phyloP scores from a whole-genome alignment of 1,140 invertebrate genomes.

The Drosophila virilis region DNA sequence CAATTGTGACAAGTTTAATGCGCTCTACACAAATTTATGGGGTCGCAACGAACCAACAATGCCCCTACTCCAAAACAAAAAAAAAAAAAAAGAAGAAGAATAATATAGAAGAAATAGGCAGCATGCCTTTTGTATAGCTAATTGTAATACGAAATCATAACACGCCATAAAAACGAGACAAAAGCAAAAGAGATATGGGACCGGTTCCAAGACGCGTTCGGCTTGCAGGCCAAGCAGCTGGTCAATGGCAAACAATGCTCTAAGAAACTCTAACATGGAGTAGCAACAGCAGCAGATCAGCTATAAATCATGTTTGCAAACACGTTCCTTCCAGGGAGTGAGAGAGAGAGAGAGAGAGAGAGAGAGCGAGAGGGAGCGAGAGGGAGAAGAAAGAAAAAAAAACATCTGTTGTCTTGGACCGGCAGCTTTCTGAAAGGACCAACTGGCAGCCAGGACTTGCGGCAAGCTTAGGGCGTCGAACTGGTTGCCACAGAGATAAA shows the following conservation, averaged over 20 bases:
- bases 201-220: constrained; percentile 27
- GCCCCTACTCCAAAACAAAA: not conserved
- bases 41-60: constrained; percentile 21
- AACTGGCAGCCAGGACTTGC: constrained; percentile 59
- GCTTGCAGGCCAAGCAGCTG: constrained; percentile 61
- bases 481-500: constrained; percentile 72
- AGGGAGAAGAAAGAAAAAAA: constrained; percentile 37
- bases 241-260: constrained; percentile 72
- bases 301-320: constrained; percentile 79
- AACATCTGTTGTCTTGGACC: constrained; percentile 70
- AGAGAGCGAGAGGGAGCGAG: not conserved
- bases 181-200: constrained; percentile 47
- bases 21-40: constrained; percentile 52
- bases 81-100: not conserved
- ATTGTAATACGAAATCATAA: constrained; percentile 82
- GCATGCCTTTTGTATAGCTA: constrained; percentile 76
- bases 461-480: constrained; percentile 75
- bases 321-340: constrained; percentile 55
- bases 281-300: constrained; percentile 47
- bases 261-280: constrained; percentile 32
- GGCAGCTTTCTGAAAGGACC: constrained; percentile 70
- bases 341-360: not conserved
- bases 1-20: constrained; percentile 78
- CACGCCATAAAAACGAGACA: constrained; percentile 80
- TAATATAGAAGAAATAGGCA: constrained; percentile 49